phyloP scores from a whole-genome alignment of 1,140 invertebrate genomes.

The Pissodes strobi region DNA sequence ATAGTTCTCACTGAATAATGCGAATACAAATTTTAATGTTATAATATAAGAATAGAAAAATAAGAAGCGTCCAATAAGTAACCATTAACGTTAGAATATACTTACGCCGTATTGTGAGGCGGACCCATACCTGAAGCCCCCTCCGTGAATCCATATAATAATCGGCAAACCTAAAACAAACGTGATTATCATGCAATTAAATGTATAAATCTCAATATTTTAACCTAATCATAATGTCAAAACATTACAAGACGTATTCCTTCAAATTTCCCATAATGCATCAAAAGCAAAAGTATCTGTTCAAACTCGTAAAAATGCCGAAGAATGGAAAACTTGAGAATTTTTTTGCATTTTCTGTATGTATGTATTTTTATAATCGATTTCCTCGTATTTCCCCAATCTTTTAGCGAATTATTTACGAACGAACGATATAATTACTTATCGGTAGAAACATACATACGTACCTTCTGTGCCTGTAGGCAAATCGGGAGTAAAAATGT shows the following conservation, averaged over 20 bases:
- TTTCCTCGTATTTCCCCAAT: no score
- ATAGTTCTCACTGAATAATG: background rate
- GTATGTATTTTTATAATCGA: background rate
- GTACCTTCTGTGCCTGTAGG: constrained; percentile 58
- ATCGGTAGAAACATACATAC: background rate
- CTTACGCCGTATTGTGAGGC: constrained; percentile 66
- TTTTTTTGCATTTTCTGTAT: background rate
- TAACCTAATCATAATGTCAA: background rate
- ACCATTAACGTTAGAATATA: no score
- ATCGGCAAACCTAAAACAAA: constrained; percentile 60
- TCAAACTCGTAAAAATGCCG: no score
- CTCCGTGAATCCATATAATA: constrained; percentile 68
- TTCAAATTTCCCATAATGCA: no score
- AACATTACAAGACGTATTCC: background rate
- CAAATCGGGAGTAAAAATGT: constrained; percentile 75
- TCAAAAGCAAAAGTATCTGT: no score
- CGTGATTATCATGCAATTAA: no score
- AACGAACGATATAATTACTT: background rate
- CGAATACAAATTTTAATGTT: background rate
- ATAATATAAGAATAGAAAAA: background rate
- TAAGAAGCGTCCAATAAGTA: no score
- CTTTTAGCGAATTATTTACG: no score
- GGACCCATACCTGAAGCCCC: constrained; percentile 67
- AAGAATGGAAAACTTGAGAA: background rate
- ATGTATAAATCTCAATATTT: background rate